Conservation (phyloP, 2,113 vertebrate genomes). For the Fregetta grallaria region DNA sequence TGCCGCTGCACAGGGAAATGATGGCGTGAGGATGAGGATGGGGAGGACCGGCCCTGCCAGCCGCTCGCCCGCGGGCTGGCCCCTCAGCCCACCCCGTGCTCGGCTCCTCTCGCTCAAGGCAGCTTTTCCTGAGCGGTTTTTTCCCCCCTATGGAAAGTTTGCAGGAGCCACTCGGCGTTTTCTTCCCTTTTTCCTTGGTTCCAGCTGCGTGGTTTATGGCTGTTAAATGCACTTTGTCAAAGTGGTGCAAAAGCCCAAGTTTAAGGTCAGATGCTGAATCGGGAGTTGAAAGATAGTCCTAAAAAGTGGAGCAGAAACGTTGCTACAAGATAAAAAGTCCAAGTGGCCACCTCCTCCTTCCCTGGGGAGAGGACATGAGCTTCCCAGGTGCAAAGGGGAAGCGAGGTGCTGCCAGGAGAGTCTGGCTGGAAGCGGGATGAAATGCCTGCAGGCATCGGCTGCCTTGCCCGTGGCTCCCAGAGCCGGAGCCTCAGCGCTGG, state of each 20-base stretch:
- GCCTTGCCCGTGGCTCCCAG: neutral
- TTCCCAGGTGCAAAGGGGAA: neutral
- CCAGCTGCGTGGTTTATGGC: rapidly evolving
- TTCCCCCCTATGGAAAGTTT: neutral
- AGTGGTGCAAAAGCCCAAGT: neutral
- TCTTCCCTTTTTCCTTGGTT: neutral
- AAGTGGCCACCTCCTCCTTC: neutral
- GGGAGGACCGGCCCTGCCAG: neutral
- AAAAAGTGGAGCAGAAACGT: neutral
- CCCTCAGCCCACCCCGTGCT: neutral
- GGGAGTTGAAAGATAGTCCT: neutral
- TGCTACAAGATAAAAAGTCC: neutral
- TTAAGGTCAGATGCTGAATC: neutral
- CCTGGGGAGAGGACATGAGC: too few relatives aligned
- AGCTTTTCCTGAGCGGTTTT: rapidly evolving
- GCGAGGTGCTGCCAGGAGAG: neutral
- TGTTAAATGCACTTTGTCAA: neutral
- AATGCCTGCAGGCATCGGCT: neutral
- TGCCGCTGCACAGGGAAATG: neutral
- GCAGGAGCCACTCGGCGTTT: neutral
- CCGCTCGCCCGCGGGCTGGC: rapidly evolving
- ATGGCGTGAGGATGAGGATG: neutral
- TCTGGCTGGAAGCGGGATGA: neutral
- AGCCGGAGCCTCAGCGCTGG: neutral
- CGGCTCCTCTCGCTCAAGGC: rapidly evolving